A percentile compares a stretch with the other conserved stretches of the same genome.
These are phyloP conservation scores for Drosophila sucinea DNA, from an alignment of 1,140 invertebrate genomes.

Conservation along the genomic window DNA sequence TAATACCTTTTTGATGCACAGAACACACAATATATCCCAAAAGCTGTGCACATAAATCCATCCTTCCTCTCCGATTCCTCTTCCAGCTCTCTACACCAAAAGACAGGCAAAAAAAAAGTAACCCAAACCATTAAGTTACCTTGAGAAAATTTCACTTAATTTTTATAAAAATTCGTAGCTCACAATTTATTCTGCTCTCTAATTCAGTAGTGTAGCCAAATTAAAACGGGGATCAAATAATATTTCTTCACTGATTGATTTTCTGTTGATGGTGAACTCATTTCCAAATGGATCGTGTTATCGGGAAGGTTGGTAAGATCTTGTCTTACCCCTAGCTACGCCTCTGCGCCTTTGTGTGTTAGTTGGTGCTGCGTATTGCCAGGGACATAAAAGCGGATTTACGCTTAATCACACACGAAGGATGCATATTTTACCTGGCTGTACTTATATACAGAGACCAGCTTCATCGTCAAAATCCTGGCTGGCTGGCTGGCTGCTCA, in stretches of 20 bases:
- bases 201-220: background rate
- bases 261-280: too few species aligned
- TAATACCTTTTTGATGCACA: slow-evolving; percentile 3
- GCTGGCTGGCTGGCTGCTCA: slow-evolving; percentile 32
- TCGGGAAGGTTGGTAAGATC: background rate
- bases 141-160: slow-evolving; percentile 40
- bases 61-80: background rate
- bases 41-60: slow-evolving; percentile 6
- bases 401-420: slow-evolving; percentile 72
- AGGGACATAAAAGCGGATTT: slow-evolving; percentile 62
- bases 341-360: background rate
- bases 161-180: slow-evolving; percentile 38
- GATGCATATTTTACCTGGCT: slow-evolving; percentile 61
- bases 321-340: background rate
- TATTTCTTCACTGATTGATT: background rate
- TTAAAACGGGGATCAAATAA: background rate
- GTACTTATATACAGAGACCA: background rate
- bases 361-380: slow-evolving; percentile 29
- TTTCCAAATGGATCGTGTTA: too few species aligned
- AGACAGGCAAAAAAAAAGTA: background rate
- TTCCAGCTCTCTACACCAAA: background rate
- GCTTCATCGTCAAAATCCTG: slow-evolving; percentile 19
- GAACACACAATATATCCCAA: background rate
- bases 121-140: slow-evolving; percentile 19
- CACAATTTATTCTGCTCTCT: background rate